Percentiles rank a stretch among this genome's conserved stretches.
These are phyloP conservation scores for Sciurus carolinensis DNA, from an alignment of 2,797 vertebrate genomes.

Conservation along the genomic window DNA sequence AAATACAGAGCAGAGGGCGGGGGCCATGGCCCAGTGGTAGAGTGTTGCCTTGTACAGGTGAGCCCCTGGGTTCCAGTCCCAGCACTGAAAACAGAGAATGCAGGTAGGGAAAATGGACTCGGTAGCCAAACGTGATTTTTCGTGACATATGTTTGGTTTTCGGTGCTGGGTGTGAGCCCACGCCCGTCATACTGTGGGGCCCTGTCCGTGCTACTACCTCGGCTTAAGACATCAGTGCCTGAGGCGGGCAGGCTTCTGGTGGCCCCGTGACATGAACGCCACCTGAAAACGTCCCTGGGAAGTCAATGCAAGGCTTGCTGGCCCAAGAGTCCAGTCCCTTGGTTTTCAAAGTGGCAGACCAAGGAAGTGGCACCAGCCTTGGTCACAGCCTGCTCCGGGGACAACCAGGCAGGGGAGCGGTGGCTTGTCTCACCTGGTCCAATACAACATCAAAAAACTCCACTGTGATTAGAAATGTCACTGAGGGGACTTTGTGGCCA, in stretches of 20 bases:
- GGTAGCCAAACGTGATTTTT: too few relatives aligned
- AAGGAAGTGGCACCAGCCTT: fast-evolving
- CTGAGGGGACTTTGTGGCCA: background rate
- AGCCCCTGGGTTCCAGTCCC: background rate
- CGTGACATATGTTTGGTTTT: background rate
- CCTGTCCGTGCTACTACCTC: background rate
- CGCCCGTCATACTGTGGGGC: background rate
- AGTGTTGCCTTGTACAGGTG: background rate
- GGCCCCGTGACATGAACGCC: too few relatives aligned
- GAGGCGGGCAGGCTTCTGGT: fast-evolving
- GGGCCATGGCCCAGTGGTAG: background rate
- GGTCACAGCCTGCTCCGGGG: background rate
- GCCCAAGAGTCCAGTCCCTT: background rate
- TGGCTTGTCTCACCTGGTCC: background rate
- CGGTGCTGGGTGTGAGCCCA: too few relatives aligned
- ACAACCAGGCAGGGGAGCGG: too few relatives aligned
- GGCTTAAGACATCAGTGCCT: background rate
- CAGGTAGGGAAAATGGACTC: background rate
- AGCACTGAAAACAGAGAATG: background rate
- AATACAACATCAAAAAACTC: background rate
- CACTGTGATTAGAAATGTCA: background rate
- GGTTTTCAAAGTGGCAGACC: background rate
- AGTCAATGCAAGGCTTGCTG: fast-evolving
- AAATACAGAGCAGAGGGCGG: background rate
- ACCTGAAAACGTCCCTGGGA: background rate